Evolutionary conservation across 2,888 invertebrate genomes (phyloP).

Genomic region (Taenaris catops): DNA sequence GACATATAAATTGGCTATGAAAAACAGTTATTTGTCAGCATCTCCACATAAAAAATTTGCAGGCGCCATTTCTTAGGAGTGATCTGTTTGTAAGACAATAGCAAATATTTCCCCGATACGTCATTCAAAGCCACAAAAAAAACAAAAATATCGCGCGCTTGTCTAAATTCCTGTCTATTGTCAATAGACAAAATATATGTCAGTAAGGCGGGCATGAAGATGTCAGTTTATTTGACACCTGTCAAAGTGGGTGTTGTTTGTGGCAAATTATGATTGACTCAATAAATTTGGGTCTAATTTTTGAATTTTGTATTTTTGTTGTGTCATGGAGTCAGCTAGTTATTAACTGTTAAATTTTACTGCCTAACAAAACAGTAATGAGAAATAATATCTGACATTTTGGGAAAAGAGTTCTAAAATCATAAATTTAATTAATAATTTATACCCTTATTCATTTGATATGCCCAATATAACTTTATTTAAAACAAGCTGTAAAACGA

Average conservation of each 20-base stretch:
- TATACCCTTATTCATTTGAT: too few relatives aligned
- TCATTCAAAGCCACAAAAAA: slow-evolving; percentile 26
- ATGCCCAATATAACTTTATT: too few relatives aligned
- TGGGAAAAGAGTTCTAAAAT: too few relatives aligned
- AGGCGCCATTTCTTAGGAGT: slow-evolving; percentile 17
- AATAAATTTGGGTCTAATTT: slow-evolving; percentile 39
- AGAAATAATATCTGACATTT: too few relatives aligned
- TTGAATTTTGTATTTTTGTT: slow-evolving; percentile 8
- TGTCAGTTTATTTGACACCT: slow-evolving; percentile 70
- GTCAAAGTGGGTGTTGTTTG: slow-evolving; percentile 57
- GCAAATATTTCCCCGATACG: slow-evolving; percentile 26
- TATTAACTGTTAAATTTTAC: too few relatives aligned
- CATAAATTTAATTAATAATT: too few relatives aligned
- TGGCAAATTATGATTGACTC: slow-evolving; percentile 51
- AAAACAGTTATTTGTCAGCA: slow-evolving; percentile 8
- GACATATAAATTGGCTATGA: too few relatives aligned
- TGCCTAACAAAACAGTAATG: too few relatives aligned
- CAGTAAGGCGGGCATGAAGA: slow-evolving; percentile 45
- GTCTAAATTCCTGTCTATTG: slow-evolving; percentile 22
- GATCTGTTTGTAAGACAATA: slow-evolving; percentile 17
- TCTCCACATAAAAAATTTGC: slow-evolving; percentile 10
- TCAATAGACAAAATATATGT: slow-evolving; percentile 25
- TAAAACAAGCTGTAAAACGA: too few relatives aligned
- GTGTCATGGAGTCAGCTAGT: too few relatives aligned
- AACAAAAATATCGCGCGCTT: slow-evolving; percentile 10